Base-by-base conservation (phyloP, 2,888 invertebrate species). In the Eugnorisma glareosa region DNA sequence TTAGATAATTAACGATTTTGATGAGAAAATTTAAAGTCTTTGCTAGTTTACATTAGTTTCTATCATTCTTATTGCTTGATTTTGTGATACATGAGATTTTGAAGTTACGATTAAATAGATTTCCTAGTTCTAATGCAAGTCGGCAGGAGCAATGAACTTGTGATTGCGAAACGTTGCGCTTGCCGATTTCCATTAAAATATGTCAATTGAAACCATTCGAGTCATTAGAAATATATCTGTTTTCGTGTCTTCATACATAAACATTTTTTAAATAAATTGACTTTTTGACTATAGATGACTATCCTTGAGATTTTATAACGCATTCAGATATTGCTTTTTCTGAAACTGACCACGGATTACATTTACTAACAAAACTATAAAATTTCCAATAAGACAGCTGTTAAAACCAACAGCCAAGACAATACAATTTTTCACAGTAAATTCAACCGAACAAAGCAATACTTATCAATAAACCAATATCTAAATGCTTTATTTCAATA, bases 61-160 rank as follows among this genome's bases (percentile, higher is more conserved):
- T 78, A 74, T 79, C 37, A 68, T 79, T 86, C 76, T 81, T 87
- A 79, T 81, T 75, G 82, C 87, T 87, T 85, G 81, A 83, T 80
- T 88, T 82, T 86, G 88, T 84, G 82, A 86, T 87, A 86, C 76
- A 82, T 84, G 88, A 88, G 85, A 87, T 89, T 87, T 89, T 83
- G 73, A 84, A 76, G 70, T 83, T 84, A 77, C 73, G 82, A 81
- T 83, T 79, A 71, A 73, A 54, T 81, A 83, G 67, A 67, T 68
- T 78, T 78, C 78, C 59, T 81, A 74, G 77, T 61, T 83, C 11
- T 81, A 81, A 79, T 81, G 85, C 21, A 73, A 84, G 51, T 67
- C 70, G 75, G 77, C 79, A 76, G 64, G 48, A 63, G 51, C 37
- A 71, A 73, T 72, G 28, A 3, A 45, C 15, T 67, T 67, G 28